Percentiles rank a stretch among this genome's conserved stretches.
phyloP scores from a whole-genome alignment of 2,888 invertebrate species.

The Ornithoptera alexandrae region DNA sequence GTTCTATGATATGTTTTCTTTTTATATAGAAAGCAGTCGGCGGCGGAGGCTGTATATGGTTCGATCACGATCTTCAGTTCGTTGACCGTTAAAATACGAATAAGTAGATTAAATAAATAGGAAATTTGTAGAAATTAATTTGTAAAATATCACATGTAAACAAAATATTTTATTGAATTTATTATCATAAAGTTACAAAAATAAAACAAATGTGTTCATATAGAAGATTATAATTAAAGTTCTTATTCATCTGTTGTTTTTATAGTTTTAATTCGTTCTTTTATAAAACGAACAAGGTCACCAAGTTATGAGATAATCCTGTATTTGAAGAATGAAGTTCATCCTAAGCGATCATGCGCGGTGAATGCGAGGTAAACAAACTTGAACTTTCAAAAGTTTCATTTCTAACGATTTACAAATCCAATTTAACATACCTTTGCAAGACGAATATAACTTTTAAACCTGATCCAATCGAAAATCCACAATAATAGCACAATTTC shows the following conservation, averaged over 20 bases:
- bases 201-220: neutral
- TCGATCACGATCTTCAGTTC: conserved; percentile 53
- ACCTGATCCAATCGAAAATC: conserved; percentile 45
- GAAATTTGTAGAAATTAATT: neutral
- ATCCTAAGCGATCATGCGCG: conserved; percentile 65
- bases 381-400: conserved; percentile 60
- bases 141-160: neutral
- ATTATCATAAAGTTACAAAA: neutral
- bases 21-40: conserved; percentile 35
- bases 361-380: conserved; percentile 69
- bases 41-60: conserved; percentile 47
- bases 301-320: conserved; percentile 9
- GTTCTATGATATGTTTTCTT: conserved; percentile 20
- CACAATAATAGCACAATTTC: conserved; percentile 62
- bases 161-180: neutral
- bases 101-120: conserved; percentile 12
- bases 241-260: neutral
- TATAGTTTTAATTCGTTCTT: neutral
- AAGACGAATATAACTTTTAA: conserved; percentile 41
- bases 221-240: neutral
- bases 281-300: neutral
- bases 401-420: conserved; percentile 36
- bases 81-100: conserved; percentile 51
- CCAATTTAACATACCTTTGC: conserved; percentile 55
- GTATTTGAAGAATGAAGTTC: conserved; percentile 37